Evolutionary conservation across 2,113 vertebrate genomes (phyloP), one percentile per base, ranked within the genome.

Genomic region (Cebidichthys violaceus): DNA sequence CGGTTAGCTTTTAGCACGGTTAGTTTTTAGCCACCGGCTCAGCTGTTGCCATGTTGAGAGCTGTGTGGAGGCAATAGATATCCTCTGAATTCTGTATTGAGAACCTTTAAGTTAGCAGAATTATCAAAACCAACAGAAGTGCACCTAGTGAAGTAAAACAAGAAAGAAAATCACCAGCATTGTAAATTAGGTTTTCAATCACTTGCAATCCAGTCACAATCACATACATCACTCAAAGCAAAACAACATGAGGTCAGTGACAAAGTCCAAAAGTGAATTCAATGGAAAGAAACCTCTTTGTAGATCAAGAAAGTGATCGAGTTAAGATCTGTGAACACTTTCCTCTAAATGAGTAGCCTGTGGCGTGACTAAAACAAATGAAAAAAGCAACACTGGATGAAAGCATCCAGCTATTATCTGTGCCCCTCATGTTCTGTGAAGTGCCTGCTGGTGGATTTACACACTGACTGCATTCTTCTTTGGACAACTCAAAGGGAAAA

Each of bases 241-340:
- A 60, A 73, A 59, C 29, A 50, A 22, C 29, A 67, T 47, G 24
- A 73, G 71, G 29, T 55, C 65, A 73, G 2, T 45, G 54, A 67
- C 43, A 50, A 31, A 59, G 55, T n/a, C 77, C 22, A 31, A 62
- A 74, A 70, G 14, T 41, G 65, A 75, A 75, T 52, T 27, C 55
- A 79, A 55, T 43, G 29, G 17, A 75, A 82, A 85, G 71, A 83
- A 33, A 37, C 2, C 6, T 24, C 50, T 74, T 72, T 81, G 74
- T 74, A 70, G 77, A 82, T 81, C 41, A 27, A 52, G 37, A 86
- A 41, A 41, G 41, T 33, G 64, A 83, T 77, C 24, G 10, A 20
- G 20, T 68, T 20, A 60, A 88, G 79, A 91, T 91, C 89, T 94
- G 92, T 75, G 59, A 94, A 75, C 79, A 88, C 91, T 94, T 93